Evolutionary conservation across 2,888 invertebrate genomes (phyloP), one percentile per base, ranked within the genome.

Genomic region (Orchestes rusci): DNA sequence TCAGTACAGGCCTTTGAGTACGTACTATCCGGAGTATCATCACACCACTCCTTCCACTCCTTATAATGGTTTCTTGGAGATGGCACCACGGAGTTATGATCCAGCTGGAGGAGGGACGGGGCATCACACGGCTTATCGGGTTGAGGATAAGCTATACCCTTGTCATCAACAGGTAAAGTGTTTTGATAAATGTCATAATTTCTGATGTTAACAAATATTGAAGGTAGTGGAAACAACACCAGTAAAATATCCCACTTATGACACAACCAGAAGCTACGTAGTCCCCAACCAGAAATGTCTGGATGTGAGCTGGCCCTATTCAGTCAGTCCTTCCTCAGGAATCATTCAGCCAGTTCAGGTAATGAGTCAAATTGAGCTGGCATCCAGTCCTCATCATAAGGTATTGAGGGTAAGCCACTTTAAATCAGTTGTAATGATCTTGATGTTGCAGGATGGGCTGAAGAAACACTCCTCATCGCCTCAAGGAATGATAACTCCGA

Each of bases 1-100:
- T 63, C 90, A 91, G 68, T 92, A 92, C 68, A 80, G 91, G 52
- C 84, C 90, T n/a, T 69, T 92, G 36, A 84, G 89, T 28, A 76
- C 80, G 3, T 90, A 91, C 65, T 86, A 86, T 60, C 80, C 84
- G 1, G 83, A 84, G 34, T 84, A 84, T 58, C 81, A 81, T 56
- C 83, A 84, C 55, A 77, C 83, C 31, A 76, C 84, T 4, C 74
- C 82, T 2, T 65, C 75, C 2, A 70, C 75, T 41, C 72, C 76
- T 1, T 84, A 84, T 60, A 90, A 90, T 59, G 90, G 90, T 3
- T 91, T 91, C 67, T 73, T 91, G 46, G 85, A 85, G 60, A 82
- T 84, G 52, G 77, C 82, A 1, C 73, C 82, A 7, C 75, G 81
- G 15, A 73, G 76, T 4, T 84, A 84, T 64, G 74, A 74, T 47